Evolutionary conservation across 2,888 invertebrate species (phyloP), one percentile per base, ranked within the genome.

Genomic region (Lamproptera curius): DNA sequence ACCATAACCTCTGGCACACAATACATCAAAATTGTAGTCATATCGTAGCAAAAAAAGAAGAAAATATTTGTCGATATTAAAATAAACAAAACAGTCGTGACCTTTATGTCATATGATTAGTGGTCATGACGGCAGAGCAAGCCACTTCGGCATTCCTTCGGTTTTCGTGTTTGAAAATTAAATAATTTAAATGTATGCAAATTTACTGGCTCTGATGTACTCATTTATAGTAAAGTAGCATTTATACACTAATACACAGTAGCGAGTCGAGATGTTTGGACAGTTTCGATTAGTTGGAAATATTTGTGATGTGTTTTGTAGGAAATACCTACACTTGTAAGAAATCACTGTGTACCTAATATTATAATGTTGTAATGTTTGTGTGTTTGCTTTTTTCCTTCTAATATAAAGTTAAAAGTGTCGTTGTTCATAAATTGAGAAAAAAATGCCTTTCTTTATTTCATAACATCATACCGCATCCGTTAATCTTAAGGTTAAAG

Each of bases 171-270:
- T 47, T 11, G n/a, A 28, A 17, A 46, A 36, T 16, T 41, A 37
- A 42, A 31, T 42, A 31, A 31, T 42, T 42, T 13, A 47, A 42
- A 42, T 47, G 9, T 23, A 47, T 37, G 28, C 42, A 20, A 16
- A 34, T 16, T 16, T 16, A 40, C 37, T 36, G 13, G 20, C 37
- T 47, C 28, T 40, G n/a, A 36, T 31, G 20, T 42, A 28, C 28
- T 13, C 17, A 35, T 47, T 28, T 17, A 11, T 42, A 42, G 36
- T 47, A 36, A 41, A 42, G 37, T 37, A 31, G 31, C 50, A 42
- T 23, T 42, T 46, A 47, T 47, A 26, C 13, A 16, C n/a, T 26
- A 41, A 41, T 46, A 26, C 15, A 35, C 41, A 41, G 46, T 41
- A 46, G 46, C 46, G 13, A 3, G 11, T 38, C 35, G 20, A 38